A percentile compares a stretch with the other conserved stretches of the same genome.
These are phyloP conservation scores for Tenebrio molitor DNA, from an alignment of 1,140 invertebrate species.

Conservation along the genomic window DNA sequence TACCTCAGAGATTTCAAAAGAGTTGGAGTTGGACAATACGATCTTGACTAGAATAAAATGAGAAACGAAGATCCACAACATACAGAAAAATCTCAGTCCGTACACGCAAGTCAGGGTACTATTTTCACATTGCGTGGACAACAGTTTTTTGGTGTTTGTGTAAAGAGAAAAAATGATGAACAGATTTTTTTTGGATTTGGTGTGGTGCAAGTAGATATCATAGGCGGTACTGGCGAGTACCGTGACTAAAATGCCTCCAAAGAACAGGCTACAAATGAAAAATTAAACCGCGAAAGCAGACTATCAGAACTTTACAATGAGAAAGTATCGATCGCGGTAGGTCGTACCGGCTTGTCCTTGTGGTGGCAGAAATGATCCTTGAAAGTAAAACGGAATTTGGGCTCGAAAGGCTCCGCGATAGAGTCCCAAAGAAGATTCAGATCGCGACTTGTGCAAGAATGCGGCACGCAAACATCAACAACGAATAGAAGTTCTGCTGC, in stretches of 20 bases:
- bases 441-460: neutral
- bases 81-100: constrained; percentile 74
- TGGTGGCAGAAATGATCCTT: constrained; percentile 53
- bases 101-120: constrained; percentile 68
- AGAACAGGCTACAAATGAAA: constrained; percentile 41
- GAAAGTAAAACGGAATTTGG: constrained; percentile 44
- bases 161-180: constrained; percentile 64
- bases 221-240: constrained; percentile 48
- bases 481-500: too few relatives aligned
- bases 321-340: constrained; percentile 45
- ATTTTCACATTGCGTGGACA: constrained; percentile 56
- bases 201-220: constrained; percentile 46
- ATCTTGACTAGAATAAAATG: constrained; percentile 66
- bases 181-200: constrained; percentile 49
- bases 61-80: constrained; percentile 78
- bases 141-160: constrained; percentile 61
- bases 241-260: constrained; percentile 26
- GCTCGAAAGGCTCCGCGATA: neutral
- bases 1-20: too few relatives aligned
- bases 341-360: constrained; percentile 50
- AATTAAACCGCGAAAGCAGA: constrained; percentile 9
- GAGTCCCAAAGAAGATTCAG: neutral
- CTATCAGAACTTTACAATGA: constrained; percentile 47
- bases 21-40: constrained; percentile 50
- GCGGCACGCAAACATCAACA: constrained; percentile 8